Base-by-base conservation (phyloP, 2,797 vertebrate species). In the Parotocinclus haroldoi region DNA sequence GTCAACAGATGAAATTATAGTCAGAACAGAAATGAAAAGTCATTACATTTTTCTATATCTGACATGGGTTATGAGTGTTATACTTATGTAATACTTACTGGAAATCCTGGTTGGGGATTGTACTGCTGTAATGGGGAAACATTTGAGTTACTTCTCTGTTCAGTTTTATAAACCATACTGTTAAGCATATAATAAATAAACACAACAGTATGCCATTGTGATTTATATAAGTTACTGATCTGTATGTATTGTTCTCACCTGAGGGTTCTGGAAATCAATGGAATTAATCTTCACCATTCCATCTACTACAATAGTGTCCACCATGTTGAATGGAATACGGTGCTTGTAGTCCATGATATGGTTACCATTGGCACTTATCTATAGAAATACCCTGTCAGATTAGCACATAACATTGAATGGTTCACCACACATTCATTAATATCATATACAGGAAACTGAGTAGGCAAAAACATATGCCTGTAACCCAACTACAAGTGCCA, bases 351-450 rank as follows among this genome's bases (percentile, higher is more conserved):
- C 87, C 80, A 82, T 63, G 0, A 91, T 86, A 71, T 86, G 71
- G 12, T 0, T 65, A 14, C 87, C 85, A 13, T 94, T 91, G 42
- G 89, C 78, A 0, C 3, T 79, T 74, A 95, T 76, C 93, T 94
- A 70, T 8, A 48, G 1, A 76, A 55, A 10, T 6, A 66, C 36
- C 12, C 4, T 12, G 37, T n/a, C n/a, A 62, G 40, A 62, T 53
- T n/a, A 74, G 42, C 9, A 19, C 39, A 7, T 38, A 50, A 10
- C 10, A 39, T 9, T 63, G 14, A 10, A 59, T 10, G 9, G 4
- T 46, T 12, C n/a, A 65, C 8, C 10, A 49, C 9, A 18, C 44
- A 39, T 18, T 27, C 27, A 2, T 27, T 27, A 27, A 27, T 27
- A 27, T 27, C 2, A 27, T 27, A 18, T 40, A 9, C 40, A 42